Conservation (phyloP, 2,888 invertebrate species). For the Melieria omissa region DNA sequence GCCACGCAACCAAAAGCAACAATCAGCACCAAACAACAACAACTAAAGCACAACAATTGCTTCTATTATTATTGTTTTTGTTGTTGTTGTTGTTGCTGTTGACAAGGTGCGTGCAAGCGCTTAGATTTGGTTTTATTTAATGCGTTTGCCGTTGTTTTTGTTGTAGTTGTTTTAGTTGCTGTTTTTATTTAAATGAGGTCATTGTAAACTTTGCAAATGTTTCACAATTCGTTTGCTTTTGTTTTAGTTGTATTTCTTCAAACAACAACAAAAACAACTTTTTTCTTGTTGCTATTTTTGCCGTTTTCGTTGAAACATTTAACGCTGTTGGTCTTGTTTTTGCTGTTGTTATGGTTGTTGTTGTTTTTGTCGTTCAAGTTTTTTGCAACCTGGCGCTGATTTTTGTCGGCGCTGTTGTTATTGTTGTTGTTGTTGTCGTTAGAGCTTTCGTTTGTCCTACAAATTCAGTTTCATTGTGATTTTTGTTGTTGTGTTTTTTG, state of each 20-base stretch:
- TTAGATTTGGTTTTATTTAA: background rate
- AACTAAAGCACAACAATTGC: background rate
- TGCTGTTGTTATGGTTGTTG: constrained; percentile 5
- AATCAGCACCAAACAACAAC: background rate
- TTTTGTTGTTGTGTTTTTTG: constrained; percentile 32
- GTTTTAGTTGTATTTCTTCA: background rate
- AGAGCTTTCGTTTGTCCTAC: background rate
- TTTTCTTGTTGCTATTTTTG: background rate
- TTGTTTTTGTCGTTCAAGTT: background rate
- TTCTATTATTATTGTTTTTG: constrained; percentile 16
- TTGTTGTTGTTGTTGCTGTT: constrained; percentile 8
- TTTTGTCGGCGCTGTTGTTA: background rate
- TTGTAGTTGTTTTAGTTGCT: background rate
- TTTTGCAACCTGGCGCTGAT: constrained; percentile 12
- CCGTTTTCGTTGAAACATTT: background rate
- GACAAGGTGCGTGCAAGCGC: background rate
- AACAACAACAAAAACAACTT: background rate
- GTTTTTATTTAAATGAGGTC: constrained; percentile 31
- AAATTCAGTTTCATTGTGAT: constrained; percentile 8
- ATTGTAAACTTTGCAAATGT: constrained; percentile 34
- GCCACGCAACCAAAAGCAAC: background rate
- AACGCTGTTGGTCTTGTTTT: background rate
- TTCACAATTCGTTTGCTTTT: constrained; percentile 15
- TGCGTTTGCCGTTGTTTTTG: constrained; percentile 18
- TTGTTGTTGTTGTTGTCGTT: background rate